phyloP scores from a whole-genome alignment of 2,888 invertebrate genomes.

The Dynastes maya region DNA sequence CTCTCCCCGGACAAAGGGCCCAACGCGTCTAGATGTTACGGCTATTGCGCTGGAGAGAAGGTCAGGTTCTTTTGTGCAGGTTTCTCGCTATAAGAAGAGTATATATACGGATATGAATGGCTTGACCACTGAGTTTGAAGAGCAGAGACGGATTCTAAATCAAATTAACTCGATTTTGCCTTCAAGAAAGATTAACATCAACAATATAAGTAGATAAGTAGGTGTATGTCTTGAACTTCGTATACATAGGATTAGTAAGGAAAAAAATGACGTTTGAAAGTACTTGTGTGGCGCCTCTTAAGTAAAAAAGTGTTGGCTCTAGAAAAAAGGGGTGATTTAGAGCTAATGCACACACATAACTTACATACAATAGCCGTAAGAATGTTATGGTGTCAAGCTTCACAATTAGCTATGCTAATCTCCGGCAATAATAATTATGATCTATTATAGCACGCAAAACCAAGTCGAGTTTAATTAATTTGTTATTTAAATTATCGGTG shows the following conservation, averaged over 20 bases:
- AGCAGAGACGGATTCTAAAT: slow-evolving; percentile 27
- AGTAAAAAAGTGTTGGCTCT: not conserved
- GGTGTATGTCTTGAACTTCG: not conserved
- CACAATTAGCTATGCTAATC: slow-evolving; percentile 29
- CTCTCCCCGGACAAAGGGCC: slow-evolving; percentile 25
- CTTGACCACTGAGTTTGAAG: slow-evolving; percentile 36
- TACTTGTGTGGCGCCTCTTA: slow-evolving; percentile 4
- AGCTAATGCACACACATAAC: slow-evolving; percentile 10
- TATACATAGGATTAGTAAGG: not conserved
- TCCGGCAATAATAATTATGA: slow-evolving; percentile 29
- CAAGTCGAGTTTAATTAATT: slow-evolving; percentile 10
- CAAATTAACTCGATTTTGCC: not conserved
- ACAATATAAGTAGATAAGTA: not conserved
- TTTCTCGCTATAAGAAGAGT: slow-evolving; percentile 9
- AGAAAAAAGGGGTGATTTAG: slow-evolving; percentile 16
- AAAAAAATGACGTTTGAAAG: slow-evolving; percentile 2
- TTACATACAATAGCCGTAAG: slow-evolving; percentile 9
- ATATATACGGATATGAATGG: slow-evolving; percentile 14
- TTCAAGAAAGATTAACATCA: not conserved
- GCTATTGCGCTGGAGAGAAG: slow-evolving; percentile 32
- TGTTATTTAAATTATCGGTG: slow-evolving; percentile 4
- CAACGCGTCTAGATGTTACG: slow-evolving; percentile 28
- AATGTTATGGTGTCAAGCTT: slow-evolving; percentile 7
- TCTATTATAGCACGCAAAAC: slow-evolving; percentile 4
- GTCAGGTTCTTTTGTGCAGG: slow-evolving; percentile 42